These are phyloP conservation scores for Melanotaenia duboulayi DNA, from an alignment of 2,113 vertebrate genomes.

Conservation along the genomic window DNA sequence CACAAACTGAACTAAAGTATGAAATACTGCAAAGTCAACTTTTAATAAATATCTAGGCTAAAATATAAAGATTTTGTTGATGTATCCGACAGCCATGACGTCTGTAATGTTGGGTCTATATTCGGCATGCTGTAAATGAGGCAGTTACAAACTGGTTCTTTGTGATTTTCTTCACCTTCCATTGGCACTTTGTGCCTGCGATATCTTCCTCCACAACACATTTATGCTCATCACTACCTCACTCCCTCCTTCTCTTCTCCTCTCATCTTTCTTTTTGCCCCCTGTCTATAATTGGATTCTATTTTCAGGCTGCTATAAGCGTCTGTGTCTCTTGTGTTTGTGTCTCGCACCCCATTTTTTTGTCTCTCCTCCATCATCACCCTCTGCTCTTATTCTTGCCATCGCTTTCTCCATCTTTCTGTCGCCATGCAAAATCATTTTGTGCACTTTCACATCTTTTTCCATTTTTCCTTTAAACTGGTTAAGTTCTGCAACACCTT, in stretches of 20 bases:
- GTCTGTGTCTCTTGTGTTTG: constrained; percentile 83
- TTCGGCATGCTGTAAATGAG: constrained; percentile 62
- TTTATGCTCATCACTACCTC: constrained; percentile 73
- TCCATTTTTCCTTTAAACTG: constrained; percentile 17
- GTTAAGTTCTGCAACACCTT: constrained; percentile 26
- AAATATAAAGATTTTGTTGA: constrained; percentile 15
- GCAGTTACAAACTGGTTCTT: constrained; percentile 68
- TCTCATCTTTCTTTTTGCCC: constrained; percentile 75
- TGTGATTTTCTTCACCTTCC: constrained; percentile 72
- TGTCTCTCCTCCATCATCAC: constrained; percentile 83
- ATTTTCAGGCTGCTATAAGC: constrained; percentile 84
- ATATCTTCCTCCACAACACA: constrained; percentile 75
- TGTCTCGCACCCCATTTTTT: constrained; percentile 84
- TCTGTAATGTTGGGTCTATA: constrained; percentile 50
- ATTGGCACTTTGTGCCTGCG: constrained; percentile 73
- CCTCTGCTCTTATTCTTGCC: constrained; percentile 62
- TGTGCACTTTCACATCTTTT: not conserved
- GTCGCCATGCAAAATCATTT: constrained; percentile 51
- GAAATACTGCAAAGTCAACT: not conserved
- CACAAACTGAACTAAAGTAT: constrained; percentile 15
- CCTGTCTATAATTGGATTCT: constrained; percentile 86
- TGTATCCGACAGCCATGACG: constrained; percentile 35
- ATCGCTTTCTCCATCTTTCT: constrained; percentile 64
- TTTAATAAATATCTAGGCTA: constrained; percentile 23
- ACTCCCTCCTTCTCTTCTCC: constrained; percentile 59